These are phyloP conservation scores for Myotis vivesi DNA, from an alignment of 2,797 vertebrate genomes.

Conservation along the genomic window DNA sequence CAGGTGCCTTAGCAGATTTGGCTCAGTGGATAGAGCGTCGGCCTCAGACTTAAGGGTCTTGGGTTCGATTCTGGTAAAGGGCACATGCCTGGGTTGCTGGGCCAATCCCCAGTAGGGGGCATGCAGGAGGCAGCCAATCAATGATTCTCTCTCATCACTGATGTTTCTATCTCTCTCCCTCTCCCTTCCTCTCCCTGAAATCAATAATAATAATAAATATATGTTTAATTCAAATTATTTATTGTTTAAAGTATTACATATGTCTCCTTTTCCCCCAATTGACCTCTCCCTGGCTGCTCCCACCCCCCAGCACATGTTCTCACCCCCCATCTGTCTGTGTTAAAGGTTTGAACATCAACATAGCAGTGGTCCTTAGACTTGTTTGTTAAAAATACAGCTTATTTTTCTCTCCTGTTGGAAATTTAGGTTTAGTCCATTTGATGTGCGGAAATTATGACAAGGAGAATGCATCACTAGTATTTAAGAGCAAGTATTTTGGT, in stretches of 20 bases:
- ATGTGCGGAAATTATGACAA: neutral
- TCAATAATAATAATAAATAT: no score
- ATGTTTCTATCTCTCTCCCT: neutral
- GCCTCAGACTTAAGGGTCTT: neutral
- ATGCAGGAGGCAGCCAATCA: neutral
- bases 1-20: neutral
- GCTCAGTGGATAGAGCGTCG: neutral
- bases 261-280: no score
- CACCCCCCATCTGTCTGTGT: no score
- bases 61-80: neutral
- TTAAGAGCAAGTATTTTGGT: neutral
- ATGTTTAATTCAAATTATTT: no score
- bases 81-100: neutral
- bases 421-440: neutral
- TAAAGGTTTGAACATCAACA: neutral
- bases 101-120: neutral
- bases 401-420: neutral
- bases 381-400: neutral
- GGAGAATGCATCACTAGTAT: neutral
- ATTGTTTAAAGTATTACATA: no score
- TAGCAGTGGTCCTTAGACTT: neutral
- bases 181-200: neutral
- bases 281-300: no score
- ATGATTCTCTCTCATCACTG: neutral
- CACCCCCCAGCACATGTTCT: no score